These are phyloP conservation scores for Chrysolina haemoptera DNA, from an alignment of 2,888 invertebrate genomes.

Conservation along the genomic window DNA sequence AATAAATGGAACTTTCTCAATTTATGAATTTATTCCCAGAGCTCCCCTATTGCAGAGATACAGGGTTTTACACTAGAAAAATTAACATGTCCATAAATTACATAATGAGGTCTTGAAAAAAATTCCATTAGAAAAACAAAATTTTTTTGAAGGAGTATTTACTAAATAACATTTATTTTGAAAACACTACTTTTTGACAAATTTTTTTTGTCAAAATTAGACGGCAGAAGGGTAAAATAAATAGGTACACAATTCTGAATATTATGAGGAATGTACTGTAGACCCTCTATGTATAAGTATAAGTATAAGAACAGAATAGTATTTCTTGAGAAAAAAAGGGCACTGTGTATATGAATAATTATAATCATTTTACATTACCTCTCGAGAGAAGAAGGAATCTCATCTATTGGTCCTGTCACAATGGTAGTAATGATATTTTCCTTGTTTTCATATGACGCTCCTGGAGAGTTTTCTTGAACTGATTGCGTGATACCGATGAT, in stretches of 20 bases:
- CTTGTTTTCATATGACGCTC: background rate
- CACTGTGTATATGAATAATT: background rate
- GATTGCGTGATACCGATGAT: background rate
- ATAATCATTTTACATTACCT: background rate
- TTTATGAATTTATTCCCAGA: background rate
- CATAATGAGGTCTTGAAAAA: too few relatives aligned
- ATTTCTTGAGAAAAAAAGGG: background rate
- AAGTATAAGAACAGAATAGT: background rate
- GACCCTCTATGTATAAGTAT: background rate
- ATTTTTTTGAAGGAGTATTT: background rate
- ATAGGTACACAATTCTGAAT: background rate
- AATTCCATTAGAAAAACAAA: background rate
- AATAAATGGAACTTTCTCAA: constrained; percentile 1
- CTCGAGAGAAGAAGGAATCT: constrained; percentile 6
- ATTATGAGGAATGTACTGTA: background rate
- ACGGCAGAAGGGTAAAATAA: background rate
- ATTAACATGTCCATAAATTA: background rate
- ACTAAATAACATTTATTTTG: background rate
- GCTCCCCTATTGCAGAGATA: background rate
- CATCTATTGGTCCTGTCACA: constrained; percentile 16
- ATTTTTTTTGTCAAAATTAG: background rate
- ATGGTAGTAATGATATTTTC: constrained; percentile 12
- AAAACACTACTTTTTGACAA: background rate
- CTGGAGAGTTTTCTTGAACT: background rate
- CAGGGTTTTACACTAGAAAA: background rate